A percentile compares a stretch with the other conserved stretches of the same genome.
Conservation (phyloP, 92 coral and sea anemone species). For the Pocillopora grandis region DNA sequence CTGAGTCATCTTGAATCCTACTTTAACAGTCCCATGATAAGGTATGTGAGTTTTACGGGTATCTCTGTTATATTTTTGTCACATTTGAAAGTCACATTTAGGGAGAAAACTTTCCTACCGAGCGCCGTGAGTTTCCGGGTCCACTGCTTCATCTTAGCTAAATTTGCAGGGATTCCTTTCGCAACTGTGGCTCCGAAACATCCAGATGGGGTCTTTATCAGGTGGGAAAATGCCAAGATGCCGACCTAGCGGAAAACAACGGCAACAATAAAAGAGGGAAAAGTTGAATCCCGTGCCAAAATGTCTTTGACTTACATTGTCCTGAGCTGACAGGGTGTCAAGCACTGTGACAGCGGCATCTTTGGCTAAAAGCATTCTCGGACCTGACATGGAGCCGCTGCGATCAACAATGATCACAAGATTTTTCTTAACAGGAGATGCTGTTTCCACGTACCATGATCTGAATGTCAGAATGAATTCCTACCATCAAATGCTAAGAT, state of each 20-base stretch:
- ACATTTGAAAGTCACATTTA: not conserved
- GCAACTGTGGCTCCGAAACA: conserved; percentile 70
- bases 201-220: conserved; percentile 57
- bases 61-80: not conserved
- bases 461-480: conserved; percentile 22
- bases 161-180: conserved; percentile 62
- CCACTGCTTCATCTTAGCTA: conserved; percentile 58
- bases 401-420: conserved; percentile 67
- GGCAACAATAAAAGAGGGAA: not conserved
- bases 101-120: conserved; percentile 24
- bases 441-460: conserved; percentile 79
- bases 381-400: conserved; percentile 59
- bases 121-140: conserved; percentile 35
- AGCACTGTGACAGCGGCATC: conserved; percentile 72
- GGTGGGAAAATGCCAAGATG: conserved; percentile 60
- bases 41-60: not conserved
- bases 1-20: too few relatives aligned
- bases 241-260: conserved; percentile 51
- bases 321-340: conserved; percentile 68
- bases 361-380: conserved; percentile 59
- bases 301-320: conserved; percentile 52
- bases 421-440: conserved; percentile 57
- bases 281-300: not conserved
- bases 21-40: too few relatives aligned
- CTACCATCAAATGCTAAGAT: too few relatives aligned